Conservation (phyloP, 2,797 vertebrate genomes). For the Silurus lanzhouensis region DNA sequence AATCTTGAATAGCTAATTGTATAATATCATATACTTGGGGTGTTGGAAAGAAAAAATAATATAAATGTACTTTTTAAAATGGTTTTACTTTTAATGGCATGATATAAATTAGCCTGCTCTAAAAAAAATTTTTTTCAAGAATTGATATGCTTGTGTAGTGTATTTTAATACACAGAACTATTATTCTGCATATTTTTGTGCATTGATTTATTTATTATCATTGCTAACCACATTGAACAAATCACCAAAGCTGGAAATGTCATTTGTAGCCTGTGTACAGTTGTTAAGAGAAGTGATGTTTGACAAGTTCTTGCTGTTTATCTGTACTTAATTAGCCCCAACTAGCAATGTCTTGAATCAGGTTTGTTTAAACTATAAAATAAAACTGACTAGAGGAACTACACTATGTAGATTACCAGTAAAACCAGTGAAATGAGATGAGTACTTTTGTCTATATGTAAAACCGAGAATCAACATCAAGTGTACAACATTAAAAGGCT, state of each 20-base stretch:
- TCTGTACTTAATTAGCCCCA: not conserved
- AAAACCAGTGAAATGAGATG: not conserved
- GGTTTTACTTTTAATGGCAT: too few species aligned
- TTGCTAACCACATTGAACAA: not conserved
- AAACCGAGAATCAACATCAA: not conserved
- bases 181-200: not conserved
- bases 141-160: not conserved
- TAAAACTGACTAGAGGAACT: not conserved
- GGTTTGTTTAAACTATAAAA: not conserved
- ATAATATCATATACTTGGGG: not conserved
- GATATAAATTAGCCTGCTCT: not conserved
- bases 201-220: not conserved
- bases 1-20: not conserved
- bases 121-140: not conserved
- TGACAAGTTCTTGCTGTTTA: not conserved
- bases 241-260: constrained; percentile 1
- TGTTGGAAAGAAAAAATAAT: not conserved
- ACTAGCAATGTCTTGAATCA: not conserved
- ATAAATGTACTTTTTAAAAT: not conserved
- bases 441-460: not conserved
- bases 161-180: not conserved
- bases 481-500: not conserved
- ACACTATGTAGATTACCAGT: not conserved
- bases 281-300: not conserved
- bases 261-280: not conserved